These are phyloP conservation scores for Lasiurus borealis DNA, from an alignment of 2,113 vertebrate species.

Conservation along the genomic window DNA sequence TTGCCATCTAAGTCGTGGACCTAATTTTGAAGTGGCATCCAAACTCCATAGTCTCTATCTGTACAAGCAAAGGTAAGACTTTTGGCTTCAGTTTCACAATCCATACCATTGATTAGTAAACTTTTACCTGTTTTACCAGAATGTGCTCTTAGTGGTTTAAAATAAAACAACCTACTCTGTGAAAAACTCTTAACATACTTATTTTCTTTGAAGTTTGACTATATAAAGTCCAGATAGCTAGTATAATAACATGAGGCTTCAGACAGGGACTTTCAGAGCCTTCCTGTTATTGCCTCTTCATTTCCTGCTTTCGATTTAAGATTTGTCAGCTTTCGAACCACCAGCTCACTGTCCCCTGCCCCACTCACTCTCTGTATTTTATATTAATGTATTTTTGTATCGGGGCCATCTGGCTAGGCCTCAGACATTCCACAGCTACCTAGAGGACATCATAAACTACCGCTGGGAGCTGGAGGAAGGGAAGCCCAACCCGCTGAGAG, in stretches of 20 bases:
- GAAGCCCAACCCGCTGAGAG: slow-evolving; percentile 95
- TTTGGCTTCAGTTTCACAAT: not conserved
- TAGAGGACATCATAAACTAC: slow-evolving; percentile 99
- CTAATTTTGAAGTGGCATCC: not conserved
- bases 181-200: not conserved
- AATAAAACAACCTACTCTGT: not conserved
- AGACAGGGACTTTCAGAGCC: not conserved
- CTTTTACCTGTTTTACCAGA: not conserved
- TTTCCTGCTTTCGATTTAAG: not conserved
- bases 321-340: not conserved
- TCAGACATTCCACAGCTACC: slow-evolving; percentile 94
- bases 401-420: slow-evolving; percentile 86
- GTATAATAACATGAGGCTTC: not conserved
- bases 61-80: not conserved
- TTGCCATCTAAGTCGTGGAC: not conserved
- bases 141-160: not conserved
- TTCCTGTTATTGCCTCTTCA: not conserved
- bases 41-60: not conserved
- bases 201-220: not conserved
- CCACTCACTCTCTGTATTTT: not conserved
- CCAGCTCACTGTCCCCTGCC: not conserved
- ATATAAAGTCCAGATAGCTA: not conserved
- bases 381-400: slow-evolving; percentile 52
- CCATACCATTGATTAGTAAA: not conserved
- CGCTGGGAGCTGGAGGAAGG: slow-evolving; percentile 99